These are phyloP conservation scores for Saccostrea glomerata DNA, from an alignment of 1,140 invertebrate genomes.

Conservation along the genomic window DNA sequence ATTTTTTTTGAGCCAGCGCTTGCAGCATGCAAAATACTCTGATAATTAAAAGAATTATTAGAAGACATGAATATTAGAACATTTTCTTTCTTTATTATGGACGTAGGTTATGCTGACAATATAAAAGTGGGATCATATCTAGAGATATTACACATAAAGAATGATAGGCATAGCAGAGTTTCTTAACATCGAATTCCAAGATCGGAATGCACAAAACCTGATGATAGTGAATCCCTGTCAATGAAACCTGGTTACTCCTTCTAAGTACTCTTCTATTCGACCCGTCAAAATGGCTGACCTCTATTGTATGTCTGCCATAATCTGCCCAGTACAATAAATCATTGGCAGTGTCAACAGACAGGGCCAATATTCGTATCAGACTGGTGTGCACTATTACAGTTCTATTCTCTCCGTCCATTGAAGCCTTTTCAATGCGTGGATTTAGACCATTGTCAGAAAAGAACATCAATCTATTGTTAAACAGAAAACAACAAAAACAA, in stretches of 20 bases:
- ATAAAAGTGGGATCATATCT: too few species aligned
- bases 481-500: neutral
- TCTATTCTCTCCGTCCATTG: neutral
- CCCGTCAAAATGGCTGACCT: neutral
- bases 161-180: too few species aligned
- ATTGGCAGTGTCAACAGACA: neutral
- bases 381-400: neutral
- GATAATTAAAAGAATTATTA: neutral
- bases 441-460: slow-evolving; percentile 1
- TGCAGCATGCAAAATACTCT: neutral
- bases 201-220: neutral
- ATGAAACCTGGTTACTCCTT: neutral
- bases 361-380: neutral
- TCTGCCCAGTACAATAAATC: neutral
- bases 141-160: too few species aligned
- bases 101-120: too few species aligned
- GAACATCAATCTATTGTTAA: slow-evolving; percentile 5
- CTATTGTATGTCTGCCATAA: neutral
- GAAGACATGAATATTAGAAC: neutral
- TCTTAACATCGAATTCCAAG: too few species aligned
- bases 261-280: neutral
- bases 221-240: neutral
- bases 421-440: neutral
- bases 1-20: neutral
- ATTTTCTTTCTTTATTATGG: neutral